Evolutionary conservation across 2,113 vertebrate species (phyloP).

Genomic region (Ceyx cyanopectus): DNA sequence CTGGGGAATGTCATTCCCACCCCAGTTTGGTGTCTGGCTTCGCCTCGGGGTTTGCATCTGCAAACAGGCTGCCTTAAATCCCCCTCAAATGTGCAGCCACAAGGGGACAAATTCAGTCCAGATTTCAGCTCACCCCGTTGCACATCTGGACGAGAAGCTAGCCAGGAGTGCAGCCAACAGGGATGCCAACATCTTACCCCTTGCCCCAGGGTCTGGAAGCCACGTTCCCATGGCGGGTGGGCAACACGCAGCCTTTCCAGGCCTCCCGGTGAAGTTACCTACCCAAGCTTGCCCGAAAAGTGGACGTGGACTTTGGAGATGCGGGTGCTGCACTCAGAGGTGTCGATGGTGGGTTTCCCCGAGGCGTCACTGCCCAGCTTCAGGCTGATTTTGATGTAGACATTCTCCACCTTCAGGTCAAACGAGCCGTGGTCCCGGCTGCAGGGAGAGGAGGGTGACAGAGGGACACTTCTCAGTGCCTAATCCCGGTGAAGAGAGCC

Average conservation of each 20-base stretch:
- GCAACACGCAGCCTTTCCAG: accelerated
- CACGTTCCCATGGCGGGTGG: accelerated
- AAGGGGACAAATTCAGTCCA: background rate
- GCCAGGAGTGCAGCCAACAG: background rate
- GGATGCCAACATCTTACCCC: background rate
- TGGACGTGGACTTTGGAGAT: background rate
- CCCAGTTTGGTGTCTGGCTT: background rate
- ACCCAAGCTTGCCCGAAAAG: constrained; percentile 43
- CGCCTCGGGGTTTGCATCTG: background rate
- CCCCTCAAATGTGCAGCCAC: background rate
- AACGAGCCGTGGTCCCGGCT: constrained; percentile 44
- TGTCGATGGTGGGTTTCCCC: background rate
- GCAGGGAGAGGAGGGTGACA: background rate
- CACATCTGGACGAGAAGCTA: background rate
- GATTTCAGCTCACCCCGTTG: background rate
- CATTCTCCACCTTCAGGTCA: background rate
- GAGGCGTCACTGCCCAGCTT: background rate
- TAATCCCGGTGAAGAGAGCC: background rate
- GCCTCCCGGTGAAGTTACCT: background rate
- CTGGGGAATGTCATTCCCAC: background rate
- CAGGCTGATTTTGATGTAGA: constrained; percentile 21
- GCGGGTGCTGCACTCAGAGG: background rate
- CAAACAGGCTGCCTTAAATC: background rate
- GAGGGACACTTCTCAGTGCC: accelerated
- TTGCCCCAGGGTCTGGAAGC: background rate